Evolutionary conservation across 2,888 invertebrate species (phyloP).

Genomic region (Lymantria monacha): DNA sequence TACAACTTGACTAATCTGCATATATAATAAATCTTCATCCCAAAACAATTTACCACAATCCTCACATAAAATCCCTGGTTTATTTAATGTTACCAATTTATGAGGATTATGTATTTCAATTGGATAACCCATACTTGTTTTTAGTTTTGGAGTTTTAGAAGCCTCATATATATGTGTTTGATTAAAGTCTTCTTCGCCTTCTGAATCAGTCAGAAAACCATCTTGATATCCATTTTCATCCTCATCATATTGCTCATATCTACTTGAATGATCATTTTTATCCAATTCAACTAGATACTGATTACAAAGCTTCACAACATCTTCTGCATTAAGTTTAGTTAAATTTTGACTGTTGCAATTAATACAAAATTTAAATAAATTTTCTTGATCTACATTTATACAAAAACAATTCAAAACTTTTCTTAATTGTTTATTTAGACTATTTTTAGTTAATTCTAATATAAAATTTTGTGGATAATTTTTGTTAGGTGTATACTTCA

Average conservation of each 20-base stretch:
- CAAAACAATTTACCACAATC: slow-evolving; percentile 89
- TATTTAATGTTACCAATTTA: slow-evolving; percentile 63
- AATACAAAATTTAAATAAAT: slow-evolving; percentile 88
- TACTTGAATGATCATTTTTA: slow-evolving; percentile 15
- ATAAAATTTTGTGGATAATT: slow-evolving; percentile 77
- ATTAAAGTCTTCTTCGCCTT: slow-evolving; percentile 59
- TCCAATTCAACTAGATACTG: slow-evolving; percentile 39
- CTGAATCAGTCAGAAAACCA: slow-evolving; percentile 68
- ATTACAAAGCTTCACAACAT: slow-evolving; percentile 53
- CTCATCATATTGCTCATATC: slow-evolving; percentile 46
- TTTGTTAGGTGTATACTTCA: slow-evolving; percentile 78
- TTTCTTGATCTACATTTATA: slow-evolving; percentile 82
- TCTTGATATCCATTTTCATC: slow-evolving; percentile 53
- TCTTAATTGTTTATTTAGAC: slow-evolving; percentile 83
- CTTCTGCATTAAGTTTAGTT: slow-evolving; percentile 46
- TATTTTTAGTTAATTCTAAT: slow-evolving; percentile 81
- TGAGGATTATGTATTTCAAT: slow-evolving; percentile 81
- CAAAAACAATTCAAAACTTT: slow-evolving; percentile 86
- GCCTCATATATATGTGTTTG: slow-evolving; percentile 37
- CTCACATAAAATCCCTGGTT: slow-evolving; percentile 86
- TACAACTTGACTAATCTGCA: slow-evolving; percentile 47
- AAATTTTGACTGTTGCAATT: slow-evolving; percentile 75
- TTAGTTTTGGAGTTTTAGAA: slow-evolving; percentile 45
- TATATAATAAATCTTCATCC: slow-evolving; percentile 75
- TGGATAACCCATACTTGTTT: slow-evolving; percentile 78